Conservation (phyloP, 2,888 invertebrate genomes). For the Dilophus febrilis region DNA sequence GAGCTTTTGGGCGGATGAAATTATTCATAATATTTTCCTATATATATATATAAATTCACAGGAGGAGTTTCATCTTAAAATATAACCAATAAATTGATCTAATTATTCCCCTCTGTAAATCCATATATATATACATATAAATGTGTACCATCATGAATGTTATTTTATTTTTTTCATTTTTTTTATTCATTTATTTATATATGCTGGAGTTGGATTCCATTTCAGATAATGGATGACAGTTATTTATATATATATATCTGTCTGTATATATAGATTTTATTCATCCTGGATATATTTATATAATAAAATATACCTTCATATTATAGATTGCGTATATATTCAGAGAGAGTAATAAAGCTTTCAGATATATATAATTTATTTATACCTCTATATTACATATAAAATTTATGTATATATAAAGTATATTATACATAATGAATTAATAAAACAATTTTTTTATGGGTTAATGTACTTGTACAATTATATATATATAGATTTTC, state of each 20-base stretch:
- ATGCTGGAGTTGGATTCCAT: constrained; percentile 1
- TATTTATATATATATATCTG: neutral
- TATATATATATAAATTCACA: neutral
- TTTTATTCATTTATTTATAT: too few relatives aligned
- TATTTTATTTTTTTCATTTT: too few relatives aligned
- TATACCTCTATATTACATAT: too few relatives aligned
- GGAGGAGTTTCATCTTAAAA: constrained; percentile 4
- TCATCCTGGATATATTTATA: too few relatives aligned
- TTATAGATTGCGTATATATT: too few relatives aligned
- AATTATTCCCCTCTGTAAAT: neutral
- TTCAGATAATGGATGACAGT: constrained; percentile 1
- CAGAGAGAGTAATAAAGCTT: too few relatives aligned
- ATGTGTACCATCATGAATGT: neutral
- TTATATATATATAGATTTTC: neutral
- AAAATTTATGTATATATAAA: too few relatives aligned
- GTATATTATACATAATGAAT: too few relatives aligned
- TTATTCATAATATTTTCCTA: neutral
- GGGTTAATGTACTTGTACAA: neutral
- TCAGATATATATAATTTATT: too few relatives aligned
- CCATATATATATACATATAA: neutral
- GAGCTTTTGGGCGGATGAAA: neutral
- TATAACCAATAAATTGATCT: constrained; percentile 2
- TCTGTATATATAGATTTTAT: too few relatives aligned
- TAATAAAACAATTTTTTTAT: neutral
- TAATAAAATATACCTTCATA: too few relatives aligned